A percentile compares a stretch with the other conserved stretches of the same genome.
These are phyloP conservation scores for Tetragonisca angustula DNA, from an alignment of 2,888 invertebrate species.

Conservation along the genomic window DNA sequence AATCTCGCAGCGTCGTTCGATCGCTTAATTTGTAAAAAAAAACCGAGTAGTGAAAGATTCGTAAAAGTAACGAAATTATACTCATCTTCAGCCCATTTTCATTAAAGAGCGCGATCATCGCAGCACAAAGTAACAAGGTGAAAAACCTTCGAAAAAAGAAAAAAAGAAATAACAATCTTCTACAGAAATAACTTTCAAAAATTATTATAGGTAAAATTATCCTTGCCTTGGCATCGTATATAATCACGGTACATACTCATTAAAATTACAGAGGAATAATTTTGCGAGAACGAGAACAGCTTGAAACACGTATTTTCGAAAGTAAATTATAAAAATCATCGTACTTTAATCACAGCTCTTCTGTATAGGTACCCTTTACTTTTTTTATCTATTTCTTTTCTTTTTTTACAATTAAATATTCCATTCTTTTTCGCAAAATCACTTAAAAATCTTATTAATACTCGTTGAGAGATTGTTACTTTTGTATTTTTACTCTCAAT, in stretches of 20 bases:
- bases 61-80: constrained; percentile 6
- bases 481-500: neutral
- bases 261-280: neutral
- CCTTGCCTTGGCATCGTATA: neutral
- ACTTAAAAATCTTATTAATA: neutral
- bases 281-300: neutral
- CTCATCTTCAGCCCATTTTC: neutral
- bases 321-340: neutral
- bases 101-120: neutral
- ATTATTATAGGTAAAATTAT: constrained; percentile 13
- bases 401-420: neutral
- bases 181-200: neutral
- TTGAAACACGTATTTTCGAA: neutral
- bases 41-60: neutral
- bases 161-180: neutral
- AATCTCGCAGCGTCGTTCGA: neutral
- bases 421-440: neutral
- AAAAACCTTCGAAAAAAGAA: neutral
- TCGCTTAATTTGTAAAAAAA: neutral
- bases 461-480: neutral
- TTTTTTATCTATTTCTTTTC: neutral
- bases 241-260: neutral
- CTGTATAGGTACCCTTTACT: neutral
- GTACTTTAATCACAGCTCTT: neutral
- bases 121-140: neutral